Evolutionary conservation across 2,888 invertebrate genomes (phyloP).

Genomic region (Apodemia duryi): DNA sequence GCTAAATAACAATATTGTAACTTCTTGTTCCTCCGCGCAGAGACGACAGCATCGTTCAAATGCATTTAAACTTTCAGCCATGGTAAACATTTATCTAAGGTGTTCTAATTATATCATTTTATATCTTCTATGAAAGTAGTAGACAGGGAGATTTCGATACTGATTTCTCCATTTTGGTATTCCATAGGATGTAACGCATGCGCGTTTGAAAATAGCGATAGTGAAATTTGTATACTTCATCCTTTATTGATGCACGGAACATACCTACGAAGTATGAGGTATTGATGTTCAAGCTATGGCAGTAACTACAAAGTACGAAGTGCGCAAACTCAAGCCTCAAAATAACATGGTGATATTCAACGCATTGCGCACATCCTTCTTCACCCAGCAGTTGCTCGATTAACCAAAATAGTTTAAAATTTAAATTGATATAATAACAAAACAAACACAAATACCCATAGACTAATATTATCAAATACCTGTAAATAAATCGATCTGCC

Average conservation of each 20-base stretch:
- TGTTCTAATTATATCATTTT: constrained; percentile 1
- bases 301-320: constrained; percentile 20
- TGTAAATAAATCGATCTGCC: neutral
- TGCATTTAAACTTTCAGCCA: constrained; percentile 31
- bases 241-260: constrained; percentile 18
- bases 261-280: constrained; percentile 9
- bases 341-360: neutral
- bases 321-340: constrained; percentile 39
- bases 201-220: constrained; percentile 42
- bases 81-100: constrained; percentile 32
- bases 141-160: constrained; percentile 36
- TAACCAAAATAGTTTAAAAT: neutral
- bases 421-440: neutral
- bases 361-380: constrained; percentile 4
- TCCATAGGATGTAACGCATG: constrained; percentile 35
- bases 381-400: neutral
- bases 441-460: neutral
- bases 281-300: constrained; percentile 21
- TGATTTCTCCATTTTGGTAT: constrained; percentile 50
- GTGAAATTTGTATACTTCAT: constrained; percentile 45
- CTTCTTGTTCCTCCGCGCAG: constrained; percentile 80
- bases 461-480: too few species aligned
- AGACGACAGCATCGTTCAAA: constrained; percentile 81
- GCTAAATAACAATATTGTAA: constrained; percentile 82
- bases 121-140: constrained; percentile 15